These are phyloP conservation scores for Acleris laterana DNA, from an alignment of 2,888 invertebrate species.

Conservation along the genomic window DNA sequence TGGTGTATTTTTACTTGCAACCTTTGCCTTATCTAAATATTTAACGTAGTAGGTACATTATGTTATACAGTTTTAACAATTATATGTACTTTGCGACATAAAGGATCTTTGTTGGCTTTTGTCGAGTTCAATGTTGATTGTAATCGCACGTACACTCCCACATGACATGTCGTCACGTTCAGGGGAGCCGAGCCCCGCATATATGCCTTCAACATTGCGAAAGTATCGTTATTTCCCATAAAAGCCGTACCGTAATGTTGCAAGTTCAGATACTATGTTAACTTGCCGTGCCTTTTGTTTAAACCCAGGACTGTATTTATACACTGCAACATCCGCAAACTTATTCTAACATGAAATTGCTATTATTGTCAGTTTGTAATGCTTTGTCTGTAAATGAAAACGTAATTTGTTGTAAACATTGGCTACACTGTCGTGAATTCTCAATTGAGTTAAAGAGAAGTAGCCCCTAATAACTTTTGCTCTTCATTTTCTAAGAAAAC, in stretches of 20 bases:
- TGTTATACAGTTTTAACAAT: conserved; percentile 30
- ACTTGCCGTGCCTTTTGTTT: background rate
- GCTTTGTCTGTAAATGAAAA: background rate
- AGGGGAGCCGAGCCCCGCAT: conserved; percentile 61
- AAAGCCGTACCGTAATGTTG: conserved; percentile 34
- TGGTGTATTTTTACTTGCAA: background rate
- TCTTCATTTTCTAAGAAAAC: no score
- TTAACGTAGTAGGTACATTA: conserved; percentile 1
- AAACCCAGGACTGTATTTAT: background rate
- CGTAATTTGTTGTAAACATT: no score
- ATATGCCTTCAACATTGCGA: conserved; percentile 61
- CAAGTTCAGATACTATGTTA: background rate
- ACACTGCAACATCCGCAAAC: conserved; percentile 12
- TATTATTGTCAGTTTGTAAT: background rate
- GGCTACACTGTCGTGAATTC: no score
- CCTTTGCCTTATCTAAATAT: conserved; percentile 1
- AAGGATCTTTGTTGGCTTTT: conserved; percentile 70
- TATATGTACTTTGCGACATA: conserved; percentile 44
- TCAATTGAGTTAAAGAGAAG: no score
- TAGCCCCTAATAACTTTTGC: no score
- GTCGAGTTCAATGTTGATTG: conserved; percentile 54
- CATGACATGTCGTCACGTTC: conserved; percentile 54
- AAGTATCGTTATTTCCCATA: conserved; percentile 56
- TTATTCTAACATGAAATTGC: conserved; percentile 7
- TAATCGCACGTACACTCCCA: conserved; percentile 57